phyloP scores from a whole-genome alignment of 1,140 invertebrate genomes.

The Callitettix versicolor region DNA sequence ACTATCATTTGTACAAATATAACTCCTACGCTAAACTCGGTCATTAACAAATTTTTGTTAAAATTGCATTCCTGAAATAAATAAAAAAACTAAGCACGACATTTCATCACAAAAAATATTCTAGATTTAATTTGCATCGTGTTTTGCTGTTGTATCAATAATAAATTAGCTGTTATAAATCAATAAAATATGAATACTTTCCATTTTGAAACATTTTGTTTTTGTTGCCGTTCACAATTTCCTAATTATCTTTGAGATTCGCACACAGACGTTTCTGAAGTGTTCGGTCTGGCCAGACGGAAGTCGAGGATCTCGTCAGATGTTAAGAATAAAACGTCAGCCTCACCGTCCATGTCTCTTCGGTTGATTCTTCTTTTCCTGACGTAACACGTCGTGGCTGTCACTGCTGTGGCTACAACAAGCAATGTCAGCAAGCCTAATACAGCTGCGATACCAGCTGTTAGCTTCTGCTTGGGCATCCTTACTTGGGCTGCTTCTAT shows the following conservation, averaged over 20 bases:
- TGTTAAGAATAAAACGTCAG: constrained; percentile 44
- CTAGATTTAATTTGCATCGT: too few relatives aligned
- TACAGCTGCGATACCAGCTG: neutral
- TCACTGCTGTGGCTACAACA: constrained; percentile 15
- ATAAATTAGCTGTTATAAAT: too few relatives aligned
- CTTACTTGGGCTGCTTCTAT: neutral
- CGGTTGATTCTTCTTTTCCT: constrained; percentile 30
- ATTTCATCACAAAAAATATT: neutral
- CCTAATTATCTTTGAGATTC: neutral
- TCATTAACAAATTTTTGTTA: too few relatives aligned
- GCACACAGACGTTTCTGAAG: neutral
- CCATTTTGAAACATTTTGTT: too few relatives aligned
- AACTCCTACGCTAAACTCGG: too few relatives aligned
- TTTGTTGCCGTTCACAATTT: too few relatives aligned
- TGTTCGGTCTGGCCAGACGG: constrained; percentile 34
- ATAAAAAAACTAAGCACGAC: neutral
- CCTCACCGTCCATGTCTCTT: constrained; percentile 35
- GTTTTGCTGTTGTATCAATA: too few relatives aligned
- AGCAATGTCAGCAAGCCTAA: neutral
- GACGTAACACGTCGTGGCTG: constrained; percentile 28
- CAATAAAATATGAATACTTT: too few relatives aligned
- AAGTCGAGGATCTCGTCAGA: constrained; percentile 44
- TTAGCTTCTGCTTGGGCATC: neutral
- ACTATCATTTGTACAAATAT: too few relatives aligned
- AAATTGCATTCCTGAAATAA: neutral